Percentiles rank a stretch among this genome's conserved stretches.
These are phyloP conservation scores for Lasioglossum leucozonium DNA, from an alignment of 2,888 invertebrate genomes.

Conservation along the genomic window DNA sequence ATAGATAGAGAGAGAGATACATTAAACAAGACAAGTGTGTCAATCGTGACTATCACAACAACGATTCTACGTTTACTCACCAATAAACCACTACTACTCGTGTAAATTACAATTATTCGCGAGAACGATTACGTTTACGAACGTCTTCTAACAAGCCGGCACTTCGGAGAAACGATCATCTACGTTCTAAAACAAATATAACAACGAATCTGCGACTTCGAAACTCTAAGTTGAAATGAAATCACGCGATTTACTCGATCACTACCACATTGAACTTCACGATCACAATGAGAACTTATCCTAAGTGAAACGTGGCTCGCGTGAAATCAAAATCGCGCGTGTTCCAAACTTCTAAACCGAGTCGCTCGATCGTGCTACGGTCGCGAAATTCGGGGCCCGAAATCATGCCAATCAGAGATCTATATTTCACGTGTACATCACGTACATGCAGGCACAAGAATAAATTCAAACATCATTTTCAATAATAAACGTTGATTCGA, in stretches of 20 bases:
- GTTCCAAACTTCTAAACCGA: not conserved
- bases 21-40: constrained; percentile 43
- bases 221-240: not conserved
- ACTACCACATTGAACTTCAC: not conserved
- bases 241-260: not conserved
- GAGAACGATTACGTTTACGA: constrained; percentile 32
- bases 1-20: constrained; percentile 20
- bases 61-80: constrained; percentile 34
- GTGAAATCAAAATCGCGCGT: not conserved
- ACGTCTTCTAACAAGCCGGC: constrained; percentile 19
- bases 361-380: not conserved
- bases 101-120: constrained; percentile 45
- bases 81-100: constrained; percentile 37
- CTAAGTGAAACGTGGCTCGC: not conserved
- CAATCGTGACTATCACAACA: constrained; percentile 45
- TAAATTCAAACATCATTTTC: no score
- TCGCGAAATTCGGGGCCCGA: not conserved
- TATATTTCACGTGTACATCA: no score
- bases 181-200: not conserved
- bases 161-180: not conserved
- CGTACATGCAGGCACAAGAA: not conserved
- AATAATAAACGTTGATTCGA: not conserved
- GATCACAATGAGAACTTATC: not conserved
- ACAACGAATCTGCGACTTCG: not conserved
- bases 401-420: not conserved